Evolutionary conservation across 2,888 invertebrate species (phyloP).

Genomic region (Argyra leucocephala): DNA sequence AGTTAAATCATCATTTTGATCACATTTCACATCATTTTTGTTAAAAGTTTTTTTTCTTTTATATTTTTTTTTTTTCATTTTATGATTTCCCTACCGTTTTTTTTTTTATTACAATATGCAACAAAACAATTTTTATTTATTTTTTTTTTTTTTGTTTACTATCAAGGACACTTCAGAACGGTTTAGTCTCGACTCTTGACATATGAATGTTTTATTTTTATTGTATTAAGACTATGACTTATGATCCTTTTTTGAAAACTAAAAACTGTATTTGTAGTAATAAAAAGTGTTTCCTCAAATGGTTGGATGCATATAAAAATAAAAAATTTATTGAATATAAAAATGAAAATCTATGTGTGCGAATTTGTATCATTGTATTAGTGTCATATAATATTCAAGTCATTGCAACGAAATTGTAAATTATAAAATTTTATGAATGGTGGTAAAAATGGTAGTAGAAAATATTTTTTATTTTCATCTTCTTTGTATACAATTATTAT

Average conservation of each 20-base stretch:
- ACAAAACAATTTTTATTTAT: neutral
- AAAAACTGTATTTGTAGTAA: neutral
- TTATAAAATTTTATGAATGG: slow-evolving; percentile 6
- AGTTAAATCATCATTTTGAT: neutral
- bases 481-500: too few relatives aligned
- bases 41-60: neutral
- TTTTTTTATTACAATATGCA: neutral
- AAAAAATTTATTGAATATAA: neutral
- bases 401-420: neutral
- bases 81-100: neutral
- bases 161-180: neutral
- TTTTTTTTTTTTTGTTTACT: too few relatives aligned
- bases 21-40: neutral
- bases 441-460: neutral
- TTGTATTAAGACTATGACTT: neutral
- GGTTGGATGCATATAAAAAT: neutral
- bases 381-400: neutral
- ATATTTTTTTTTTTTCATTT: neutral
- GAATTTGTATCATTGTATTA: too few relatives aligned
- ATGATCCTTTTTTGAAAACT: neutral
- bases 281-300: neutral
- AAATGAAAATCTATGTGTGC: too few relatives aligned
- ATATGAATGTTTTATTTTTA: neutral
- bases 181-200: slow-evolving; percentile 1
- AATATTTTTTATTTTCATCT: too few relatives aligned